phyloP scores from a whole-genome alignment of 2,797 vertebrate species.

The Nannoperca obscura region DNA sequence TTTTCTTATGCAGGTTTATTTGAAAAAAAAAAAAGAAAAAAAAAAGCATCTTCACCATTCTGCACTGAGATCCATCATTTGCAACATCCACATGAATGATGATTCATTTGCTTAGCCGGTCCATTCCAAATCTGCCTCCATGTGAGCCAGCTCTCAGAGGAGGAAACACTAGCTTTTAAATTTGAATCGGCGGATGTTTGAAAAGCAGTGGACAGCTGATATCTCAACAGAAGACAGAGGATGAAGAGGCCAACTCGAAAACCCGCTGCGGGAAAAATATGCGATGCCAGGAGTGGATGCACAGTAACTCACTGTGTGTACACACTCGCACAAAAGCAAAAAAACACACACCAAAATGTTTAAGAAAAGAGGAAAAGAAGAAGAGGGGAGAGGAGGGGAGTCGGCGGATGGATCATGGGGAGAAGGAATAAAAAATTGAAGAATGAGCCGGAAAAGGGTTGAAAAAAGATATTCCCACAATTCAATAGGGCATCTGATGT shows the following conservation, averaged over 20 bases:
- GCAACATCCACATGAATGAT: constrained; percentile 53
- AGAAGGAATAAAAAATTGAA: constrained; percentile 60
- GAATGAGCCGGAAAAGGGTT: constrained; percentile 60
- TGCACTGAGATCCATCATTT: constrained; percentile 46
- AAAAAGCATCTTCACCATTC: constrained; percentile 19
- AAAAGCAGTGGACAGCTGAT: constrained; percentile 63
- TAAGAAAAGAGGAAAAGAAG: constrained; percentile 9
- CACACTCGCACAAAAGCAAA: constrained; percentile 17
- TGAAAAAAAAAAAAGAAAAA: constrained; percentile 1
- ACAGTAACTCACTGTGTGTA: constrained; percentile 34
- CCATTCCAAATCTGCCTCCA: constrained; percentile 56
- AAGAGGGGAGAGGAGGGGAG: constrained; percentile 10
- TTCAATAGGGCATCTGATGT: constrained; percentile 47
- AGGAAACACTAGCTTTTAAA: constrained; percentile 70
- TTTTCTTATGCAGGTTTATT: neutral
- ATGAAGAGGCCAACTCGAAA: constrained; percentile 39
- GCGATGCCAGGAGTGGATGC: constrained; percentile 15
- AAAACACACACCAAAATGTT: constrained; percentile 2
- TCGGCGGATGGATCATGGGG: constrained; percentile 57
- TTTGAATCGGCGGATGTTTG: constrained; percentile 73
- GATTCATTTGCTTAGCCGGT: constrained; percentile 68
- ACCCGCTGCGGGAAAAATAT: constrained; percentile 47
- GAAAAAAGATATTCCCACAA: constrained; percentile 56
- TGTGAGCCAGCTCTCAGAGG: constrained; percentile 61
- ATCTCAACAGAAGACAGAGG: constrained; percentile 65